Conservation (phyloP, 2,113 vertebrate genomes). For the Dipodomys stephensi region DNA sequence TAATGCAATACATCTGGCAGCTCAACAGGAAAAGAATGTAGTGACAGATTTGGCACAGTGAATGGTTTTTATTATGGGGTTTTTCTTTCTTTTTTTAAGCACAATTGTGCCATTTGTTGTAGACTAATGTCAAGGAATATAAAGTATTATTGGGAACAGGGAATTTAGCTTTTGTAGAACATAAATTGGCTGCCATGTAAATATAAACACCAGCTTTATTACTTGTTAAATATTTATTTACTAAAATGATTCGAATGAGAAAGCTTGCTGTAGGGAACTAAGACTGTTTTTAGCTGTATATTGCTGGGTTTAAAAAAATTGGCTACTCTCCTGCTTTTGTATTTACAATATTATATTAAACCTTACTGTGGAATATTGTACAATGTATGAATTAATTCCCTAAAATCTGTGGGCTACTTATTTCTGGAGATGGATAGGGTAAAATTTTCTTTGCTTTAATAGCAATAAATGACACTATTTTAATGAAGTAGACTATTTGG, state of each 20-base stretch:
- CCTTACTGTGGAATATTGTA: constrained; percentile 57
- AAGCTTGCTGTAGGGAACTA: constrained; percentile 81
- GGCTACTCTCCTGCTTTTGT: constrained; percentile 72
- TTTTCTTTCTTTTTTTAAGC: constrained; percentile 82
- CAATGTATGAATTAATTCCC: constrained; percentile 74
- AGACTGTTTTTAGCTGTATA: constrained; percentile 71
- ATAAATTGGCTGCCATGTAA: constrained; percentile 88
- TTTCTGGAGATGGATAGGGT: constrained; percentile 60
- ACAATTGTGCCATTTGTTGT: constrained; percentile 86
- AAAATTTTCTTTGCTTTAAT: constrained; percentile 70
- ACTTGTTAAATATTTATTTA: constrained; percentile 89
- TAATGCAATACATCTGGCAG: constrained; percentile 86
- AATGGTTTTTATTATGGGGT: constrained; percentile 83
- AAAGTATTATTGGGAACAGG: constrained; percentile 85
- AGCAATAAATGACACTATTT: constrained; percentile 32
- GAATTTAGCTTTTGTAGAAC: constrained; percentile 85
- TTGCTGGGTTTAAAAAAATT: constrained; percentile 54
- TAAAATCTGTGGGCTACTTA: constrained; percentile 42
- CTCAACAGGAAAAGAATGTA: constrained; percentile 84
- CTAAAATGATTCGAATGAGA: constrained; percentile 84
- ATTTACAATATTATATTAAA: constrained; percentile 76
- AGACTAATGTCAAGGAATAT: constrained; percentile 85
- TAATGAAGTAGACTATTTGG: constrained; percentile 51
- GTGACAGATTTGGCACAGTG: constrained; percentile 86
- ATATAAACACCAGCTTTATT: constrained; percentile 87